Base-by-base conservation (phyloP, 1,140 invertebrate genomes). In the Trichonephila inaurata region DNA sequence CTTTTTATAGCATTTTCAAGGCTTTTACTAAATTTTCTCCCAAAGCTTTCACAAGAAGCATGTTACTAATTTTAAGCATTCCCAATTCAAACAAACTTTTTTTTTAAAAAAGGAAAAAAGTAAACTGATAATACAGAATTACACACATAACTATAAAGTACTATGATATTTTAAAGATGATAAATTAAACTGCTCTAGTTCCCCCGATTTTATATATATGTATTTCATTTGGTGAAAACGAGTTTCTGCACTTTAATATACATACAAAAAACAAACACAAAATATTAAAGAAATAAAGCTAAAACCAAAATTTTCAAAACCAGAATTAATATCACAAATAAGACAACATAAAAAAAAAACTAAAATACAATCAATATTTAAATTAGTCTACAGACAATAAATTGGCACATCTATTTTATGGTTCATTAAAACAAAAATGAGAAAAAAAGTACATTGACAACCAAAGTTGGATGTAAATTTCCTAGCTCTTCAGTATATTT, bases 391-490 rank as follows among this genome's bases (percentile, higher is more conserved):
- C 83, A 58, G 58, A 85, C 82, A 85, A 40, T 77, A 77, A 60
- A 85, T 85, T 85, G 83, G 83, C 83, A 85, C 83, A 61, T 58
- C 83, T 85, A 85, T 60, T 24, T 85, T 85, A 85, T 51, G 60
- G 83, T 51, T 60, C 83, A 85, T 85, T 33, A 60, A 61, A 85
- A 51, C 16, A 33, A 60, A 51, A 85, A 60, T 16, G 18, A 81
- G 28, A 33, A 81, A 85, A 51, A 24, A 85, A 85, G 19, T 85
- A 85, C 58, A 85, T 60, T 58, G 51, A 85, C 83, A 85, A 58
- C 83, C 58, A 24, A 85, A 85, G 83, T 60, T 58, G 83, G 83
- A 85, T 83, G 81, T 83, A 83, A 83, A 83, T 21, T 83, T 83
- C 18, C 33, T 51, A 83, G 81, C 51, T 83, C 66, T 21, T 69